A percentile compares a stretch with the other conserved stretches of the same genome.
Evolutionary conservation across 1,140 invertebrate species (phyloP).

Genomic region (Drosophila persimilis): DNA sequence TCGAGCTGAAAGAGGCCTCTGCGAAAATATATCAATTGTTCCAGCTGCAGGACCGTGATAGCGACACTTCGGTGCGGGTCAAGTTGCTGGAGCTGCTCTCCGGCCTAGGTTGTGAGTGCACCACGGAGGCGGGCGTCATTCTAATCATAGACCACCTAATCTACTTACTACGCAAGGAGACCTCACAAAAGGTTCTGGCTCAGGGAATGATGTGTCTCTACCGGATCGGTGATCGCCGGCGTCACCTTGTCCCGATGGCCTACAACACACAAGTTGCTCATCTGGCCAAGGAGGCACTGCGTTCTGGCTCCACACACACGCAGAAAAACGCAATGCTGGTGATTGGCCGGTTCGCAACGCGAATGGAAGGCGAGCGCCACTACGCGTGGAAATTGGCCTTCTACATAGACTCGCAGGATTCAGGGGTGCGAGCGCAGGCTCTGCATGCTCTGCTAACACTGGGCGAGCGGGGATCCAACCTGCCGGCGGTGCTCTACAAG

Average conservation of each 20-base stretch:
- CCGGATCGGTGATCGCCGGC: conserved; percentile 65
- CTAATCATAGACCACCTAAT: conserved; percentile 87
- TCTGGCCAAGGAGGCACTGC: conserved; percentile 87
- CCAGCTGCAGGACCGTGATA: conserved; percentile 70
- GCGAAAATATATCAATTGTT: conserved; percentile 67
- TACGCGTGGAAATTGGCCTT: conserved; percentile 88
- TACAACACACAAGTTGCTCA: conserved; percentile 74
- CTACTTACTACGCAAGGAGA: conserved; percentile 89
- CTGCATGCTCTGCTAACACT: conserved; percentile 90
- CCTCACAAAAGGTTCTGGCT: conserved; percentile 90
- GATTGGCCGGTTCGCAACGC: conserved; percentile 86
- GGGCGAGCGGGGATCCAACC: conserved; percentile 87
- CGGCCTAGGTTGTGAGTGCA: conserved; percentile 64
- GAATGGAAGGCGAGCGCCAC: conserved; percentile 84
- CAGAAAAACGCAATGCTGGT: conserved; percentile 91
- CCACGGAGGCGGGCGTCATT: conserved; percentile 54
- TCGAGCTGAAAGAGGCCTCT: conserved; percentile 64
- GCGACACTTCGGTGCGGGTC: conserved; percentile 71
- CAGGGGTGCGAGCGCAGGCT: conserved; percentile 93
- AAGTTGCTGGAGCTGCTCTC: conserved; percentile 71
- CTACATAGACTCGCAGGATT: conserved; percentile 94
- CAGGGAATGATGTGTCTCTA: conserved; percentile 76
- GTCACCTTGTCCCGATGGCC: conserved; percentile 56
- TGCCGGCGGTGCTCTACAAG: conserved; percentile 91
- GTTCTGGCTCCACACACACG: conserved; percentile 89